Percentiles rank a stretch among this genome's conserved stretches.
Conservation (phyloP, 2,113 vertebrate species). For the Zingel zingel region DNA sequence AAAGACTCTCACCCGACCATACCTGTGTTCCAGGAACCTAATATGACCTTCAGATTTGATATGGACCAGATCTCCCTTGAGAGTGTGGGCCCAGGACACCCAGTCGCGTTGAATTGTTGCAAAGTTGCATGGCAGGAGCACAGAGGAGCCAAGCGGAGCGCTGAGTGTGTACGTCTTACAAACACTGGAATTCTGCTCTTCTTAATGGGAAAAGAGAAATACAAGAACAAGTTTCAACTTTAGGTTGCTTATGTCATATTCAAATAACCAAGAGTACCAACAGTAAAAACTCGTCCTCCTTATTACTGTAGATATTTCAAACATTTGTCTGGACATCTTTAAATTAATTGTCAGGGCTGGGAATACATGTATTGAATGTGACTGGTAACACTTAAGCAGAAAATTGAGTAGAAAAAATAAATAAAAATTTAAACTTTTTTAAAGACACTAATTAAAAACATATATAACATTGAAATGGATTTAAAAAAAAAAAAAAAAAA, state of each 20-base stretch:
- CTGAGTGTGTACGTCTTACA: slow-evolving; percentile 1
- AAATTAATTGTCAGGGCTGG: background rate
- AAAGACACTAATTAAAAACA: background rate
- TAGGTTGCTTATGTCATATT: background rate
- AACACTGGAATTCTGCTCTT: fast-evolving
- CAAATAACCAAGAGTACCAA: background rate
- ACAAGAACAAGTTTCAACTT: slow-evolving; percentile 7
- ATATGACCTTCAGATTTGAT: slow-evolving; percentile 27
- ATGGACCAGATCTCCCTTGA: background rate
- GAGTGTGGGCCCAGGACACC: slow-evolving; percentile 56
- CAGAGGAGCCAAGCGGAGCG: slow-evolving; percentile 53
- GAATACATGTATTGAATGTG: background rate
- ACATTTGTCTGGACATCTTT: background rate
- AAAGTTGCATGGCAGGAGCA: slow-evolving; percentile 65
- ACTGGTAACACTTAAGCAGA: background rate
- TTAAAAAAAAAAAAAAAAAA: no score
- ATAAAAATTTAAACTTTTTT: background rate
- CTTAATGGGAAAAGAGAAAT: slow-evolving; percentile 17
- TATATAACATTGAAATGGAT: background rate
- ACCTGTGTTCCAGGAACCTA: slow-evolving; percentile 51
- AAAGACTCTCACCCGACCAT: slow-evolving; percentile 71
- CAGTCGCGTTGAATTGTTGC: fast-evolving
- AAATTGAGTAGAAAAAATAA: background rate
- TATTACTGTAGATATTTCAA: background rate
- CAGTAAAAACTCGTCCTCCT: background rate